Conservation (phyloP, 2,113 vertebrate genomes). For the Nothobranchius kuhntae region DNA sequence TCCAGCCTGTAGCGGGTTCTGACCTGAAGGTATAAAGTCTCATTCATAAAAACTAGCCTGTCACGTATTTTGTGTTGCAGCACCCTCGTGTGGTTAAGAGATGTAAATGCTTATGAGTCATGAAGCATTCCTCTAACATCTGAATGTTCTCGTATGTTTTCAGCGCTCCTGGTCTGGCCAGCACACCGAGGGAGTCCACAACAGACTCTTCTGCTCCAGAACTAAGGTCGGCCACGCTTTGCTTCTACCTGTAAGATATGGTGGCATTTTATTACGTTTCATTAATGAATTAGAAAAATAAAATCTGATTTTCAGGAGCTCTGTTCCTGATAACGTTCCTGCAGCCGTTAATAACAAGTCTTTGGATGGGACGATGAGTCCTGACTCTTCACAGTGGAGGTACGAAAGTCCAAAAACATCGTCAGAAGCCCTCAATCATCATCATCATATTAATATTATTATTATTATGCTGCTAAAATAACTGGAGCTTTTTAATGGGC, state of each 20-base stretch:
- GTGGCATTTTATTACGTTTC: not conserved
- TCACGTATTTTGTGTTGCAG: slow-evolving; percentile 2
- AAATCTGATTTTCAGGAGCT: slow-evolving; percentile 34
- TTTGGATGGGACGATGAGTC: not conserved
- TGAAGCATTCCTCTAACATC: not conserved
- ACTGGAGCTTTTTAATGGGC: too few relatives aligned
- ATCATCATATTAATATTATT: too few relatives aligned
- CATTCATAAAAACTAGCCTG: too few relatives aligned
- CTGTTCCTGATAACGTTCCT: slow-evolving; percentile 1
- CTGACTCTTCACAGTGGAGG: slow-evolving; percentile 55
- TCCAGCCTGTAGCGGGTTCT: too few relatives aligned
- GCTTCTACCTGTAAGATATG: not conserved
- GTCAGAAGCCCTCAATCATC: not conserved
- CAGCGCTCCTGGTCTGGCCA: slow-evolving; percentile 28
- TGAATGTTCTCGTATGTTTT: not conserved
- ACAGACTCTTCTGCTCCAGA: slow-evolving; percentile 15
- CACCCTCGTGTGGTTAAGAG: slow-evolving; percentile 33
- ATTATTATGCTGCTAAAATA: too few relatives aligned
- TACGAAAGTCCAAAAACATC: slow-evolving; percentile 4
- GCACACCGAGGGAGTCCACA: slow-evolving; percentile 7
- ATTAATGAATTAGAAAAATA: not conserved
- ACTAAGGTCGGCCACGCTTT: slow-evolving; percentile 44
- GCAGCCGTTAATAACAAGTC: slow-evolving; percentile 2
- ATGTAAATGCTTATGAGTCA: not conserved
- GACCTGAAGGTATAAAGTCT: too few relatives aligned